Base-by-base conservation (phyloP, 1,140 invertebrate species). In the Cydia pomonella region DNA sequence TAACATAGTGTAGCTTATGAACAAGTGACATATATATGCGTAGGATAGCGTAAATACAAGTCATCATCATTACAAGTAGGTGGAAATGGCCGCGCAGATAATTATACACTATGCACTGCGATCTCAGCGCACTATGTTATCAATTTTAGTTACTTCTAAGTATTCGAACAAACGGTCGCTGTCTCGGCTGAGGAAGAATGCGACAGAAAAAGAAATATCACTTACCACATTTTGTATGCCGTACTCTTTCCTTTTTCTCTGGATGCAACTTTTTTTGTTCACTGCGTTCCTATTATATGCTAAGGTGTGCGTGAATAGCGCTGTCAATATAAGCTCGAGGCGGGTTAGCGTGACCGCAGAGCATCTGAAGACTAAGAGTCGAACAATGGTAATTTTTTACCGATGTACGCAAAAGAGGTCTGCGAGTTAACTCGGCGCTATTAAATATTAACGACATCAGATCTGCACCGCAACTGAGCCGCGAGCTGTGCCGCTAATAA, bases 371-470 rank as follows among this genome's bases (percentile, higher is more conserved):
- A 33, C 64, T 41, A 73, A 47, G 47, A 21, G n/a, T 53, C 33
- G 33, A 74, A 29, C 50, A 50, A 62, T 73, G 72, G 23, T 29
- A 47, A 50, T 73, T 53, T 73, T 50, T 73, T 73, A 13, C 13
- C 72, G 44, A 25, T 53, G 44, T 50, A 50, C 72, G 29, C 64
- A 69, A 38, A 18, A 18, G 27, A 29, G 18, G 33, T n/a, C 64
- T 69, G 7, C 29, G 64, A 38, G 64, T 38, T 33, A 69, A 69
- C 33, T 69, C 33, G 64, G 64, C 64, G 18, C 64, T 69, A 69
- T 69, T 69, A 69, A 69, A 69, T 69, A 69, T 69, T 69, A 69
- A 69, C 64, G 29, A 69, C 64, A 69, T 69, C 64, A 21, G 29
- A 16, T 69, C 64, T 18, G 64, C 29, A 69, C 29, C 64, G 9